phyloP scores from a whole-genome alignment of 2,113 vertebrate species.

The Pseudorasbora parva region DNA sequence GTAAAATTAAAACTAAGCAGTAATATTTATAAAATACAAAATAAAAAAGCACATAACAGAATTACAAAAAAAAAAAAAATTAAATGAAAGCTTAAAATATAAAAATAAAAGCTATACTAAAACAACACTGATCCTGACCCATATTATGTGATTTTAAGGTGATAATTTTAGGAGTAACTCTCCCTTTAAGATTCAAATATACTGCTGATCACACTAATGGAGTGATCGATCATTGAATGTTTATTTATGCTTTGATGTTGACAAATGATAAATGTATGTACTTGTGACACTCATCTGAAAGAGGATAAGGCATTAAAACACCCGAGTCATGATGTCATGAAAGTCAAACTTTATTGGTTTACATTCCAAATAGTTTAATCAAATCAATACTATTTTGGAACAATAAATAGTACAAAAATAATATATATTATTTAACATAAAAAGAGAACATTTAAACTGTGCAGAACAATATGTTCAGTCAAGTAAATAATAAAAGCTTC shows the following conservation, averaged over 20 bases:
- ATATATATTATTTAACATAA: neutral
- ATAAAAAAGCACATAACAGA: no score
- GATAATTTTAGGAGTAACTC: no score
- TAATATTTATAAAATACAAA: no score
- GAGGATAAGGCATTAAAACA: neutral
- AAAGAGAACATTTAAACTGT: neutral
- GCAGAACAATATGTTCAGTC: slow-evolving; percentile 70
- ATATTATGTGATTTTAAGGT: no score
- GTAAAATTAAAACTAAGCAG: no score
- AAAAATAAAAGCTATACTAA: no score
- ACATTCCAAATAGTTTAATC: neutral
- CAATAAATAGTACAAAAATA: slow-evolving; percentile 10
- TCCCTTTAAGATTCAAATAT: neutral
- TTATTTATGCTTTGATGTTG: no score
- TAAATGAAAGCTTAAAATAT: no score
- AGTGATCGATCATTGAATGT: no score
- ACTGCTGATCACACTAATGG: neutral
- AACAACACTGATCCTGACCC: no score
- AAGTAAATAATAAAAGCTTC: slow-evolving; percentile 59
- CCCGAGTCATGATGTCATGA: neutral
- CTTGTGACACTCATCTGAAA: neutral
- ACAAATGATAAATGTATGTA: neutral
- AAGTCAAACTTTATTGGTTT: neutral
- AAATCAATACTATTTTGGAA: neutral
- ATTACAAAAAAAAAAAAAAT: no score